phyloP scores from a whole-genome alignment of 1,140 invertebrate species.

The Yoshiicerus persimilis region DNA sequence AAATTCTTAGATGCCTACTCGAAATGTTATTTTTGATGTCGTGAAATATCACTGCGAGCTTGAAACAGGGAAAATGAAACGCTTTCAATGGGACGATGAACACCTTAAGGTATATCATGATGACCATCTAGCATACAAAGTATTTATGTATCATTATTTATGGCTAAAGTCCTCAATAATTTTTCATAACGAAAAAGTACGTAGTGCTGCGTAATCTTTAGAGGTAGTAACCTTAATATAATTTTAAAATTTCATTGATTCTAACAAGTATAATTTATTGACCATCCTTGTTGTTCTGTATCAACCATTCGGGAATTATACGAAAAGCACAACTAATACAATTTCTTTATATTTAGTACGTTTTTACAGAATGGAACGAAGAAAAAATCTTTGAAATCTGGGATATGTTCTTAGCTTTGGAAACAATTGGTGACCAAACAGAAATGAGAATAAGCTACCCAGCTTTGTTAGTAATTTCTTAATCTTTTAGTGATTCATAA shows the following conservation, averaged over 20 bases:
- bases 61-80: neutral
- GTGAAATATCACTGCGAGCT: neutral
- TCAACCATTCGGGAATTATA: too few species aligned
- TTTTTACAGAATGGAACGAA: neutral
- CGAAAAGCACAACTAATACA: too few species aligned
- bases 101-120: neutral
- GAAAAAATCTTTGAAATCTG: neutral
- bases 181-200: too few species aligned
- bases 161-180: too few species aligned
- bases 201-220: too few species aligned
- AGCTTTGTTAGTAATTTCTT: neutral
- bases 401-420: neutral
- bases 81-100: neutral
- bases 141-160: too few species aligned
- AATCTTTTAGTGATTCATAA: too few species aligned
- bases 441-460: neutral
- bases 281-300: too few species aligned
- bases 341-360: neutral
- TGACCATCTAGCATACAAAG: too few species aligned
- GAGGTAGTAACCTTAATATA: too few species aligned
- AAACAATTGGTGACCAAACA: neutral
- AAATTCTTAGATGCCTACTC: neutral
- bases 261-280: too few species aligned
- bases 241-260: too few species aligned
- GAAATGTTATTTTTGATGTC: neutral